phyloP scores from a whole-genome alignment of 2,113 vertebrate species.

The Camarhynchus parvulus region DNA sequence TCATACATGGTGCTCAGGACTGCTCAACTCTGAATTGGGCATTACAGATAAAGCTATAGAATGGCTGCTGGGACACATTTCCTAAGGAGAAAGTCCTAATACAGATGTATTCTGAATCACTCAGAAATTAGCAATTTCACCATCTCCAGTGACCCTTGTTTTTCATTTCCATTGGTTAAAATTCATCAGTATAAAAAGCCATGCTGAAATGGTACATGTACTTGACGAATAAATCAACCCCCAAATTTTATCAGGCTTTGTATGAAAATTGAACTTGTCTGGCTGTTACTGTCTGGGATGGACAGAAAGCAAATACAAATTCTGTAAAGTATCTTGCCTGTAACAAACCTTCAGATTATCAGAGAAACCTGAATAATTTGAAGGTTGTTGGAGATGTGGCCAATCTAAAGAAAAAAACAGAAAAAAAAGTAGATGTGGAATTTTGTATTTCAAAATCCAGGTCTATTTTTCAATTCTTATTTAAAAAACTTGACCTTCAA shows the following conservation, averaged over 20 bases:
- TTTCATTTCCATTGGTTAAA: neutral
- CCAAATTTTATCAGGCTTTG: neutral
- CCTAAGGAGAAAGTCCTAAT: neutral
- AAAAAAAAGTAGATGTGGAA: neutral
- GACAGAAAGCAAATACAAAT: neutral
- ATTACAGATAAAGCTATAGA: neutral
- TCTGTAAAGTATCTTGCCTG: neutral
- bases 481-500: neutral
- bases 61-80: neutral
- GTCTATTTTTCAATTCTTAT: neutral
- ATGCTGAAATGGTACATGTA: neutral
- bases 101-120: neutral
- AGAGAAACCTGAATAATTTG: neutral
- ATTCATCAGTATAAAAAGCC: neutral
- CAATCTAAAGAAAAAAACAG: neutral
- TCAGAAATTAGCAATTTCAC: neutral
- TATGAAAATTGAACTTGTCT: neutral
- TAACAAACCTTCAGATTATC: neutral
- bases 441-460: neutral
- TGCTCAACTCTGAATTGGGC: neutral
- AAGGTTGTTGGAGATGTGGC: rapidly evolving
- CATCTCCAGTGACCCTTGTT: neutral
- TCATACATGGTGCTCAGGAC: neutral
- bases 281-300: neutral
- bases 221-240: neutral